Conservation (phyloP, 2,888 invertebrate genomes). For the Norana najaformis region DNA sequence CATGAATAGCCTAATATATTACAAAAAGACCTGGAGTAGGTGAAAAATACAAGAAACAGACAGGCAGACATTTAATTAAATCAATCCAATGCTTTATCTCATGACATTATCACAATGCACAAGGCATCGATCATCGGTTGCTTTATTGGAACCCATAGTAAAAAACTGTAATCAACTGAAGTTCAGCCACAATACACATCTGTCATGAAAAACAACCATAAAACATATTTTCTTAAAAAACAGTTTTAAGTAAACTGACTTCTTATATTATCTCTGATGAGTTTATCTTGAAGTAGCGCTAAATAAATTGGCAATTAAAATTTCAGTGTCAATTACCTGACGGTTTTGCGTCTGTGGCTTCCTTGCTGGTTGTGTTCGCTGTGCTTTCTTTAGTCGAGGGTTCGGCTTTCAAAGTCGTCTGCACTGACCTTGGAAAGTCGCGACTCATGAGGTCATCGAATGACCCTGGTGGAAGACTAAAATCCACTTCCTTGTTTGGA, state of each 20-base stretch:
- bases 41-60: too few species aligned
- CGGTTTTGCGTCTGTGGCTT: background rate
- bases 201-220: background rate
- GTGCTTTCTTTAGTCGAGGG: background rate
- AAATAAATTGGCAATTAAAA: too few species aligned
- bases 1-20: too few species aligned
- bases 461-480: background rate
- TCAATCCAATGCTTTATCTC: too few species aligned
- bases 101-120: too few species aligned
- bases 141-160: background rate
- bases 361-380: background rate
- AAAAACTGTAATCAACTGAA: background rate
- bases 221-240: background rate
- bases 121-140: too few species aligned
- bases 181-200: background rate
- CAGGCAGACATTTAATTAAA: too few species aligned
- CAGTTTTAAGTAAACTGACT: background rate
- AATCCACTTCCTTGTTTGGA: conserved; percentile 9
- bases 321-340: background rate
- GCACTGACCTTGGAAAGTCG: conserved; percentile 6
- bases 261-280: too few species aligned
- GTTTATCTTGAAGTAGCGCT: too few species aligned
- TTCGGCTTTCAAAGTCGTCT: conserved; percentile 7
- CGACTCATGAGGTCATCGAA: conserved; percentile 17
- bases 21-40: too few species aligned